Evolutionary conservation across 2,888 invertebrate genomes (phyloP).

Genomic region (Lymantria dispar): DNA sequence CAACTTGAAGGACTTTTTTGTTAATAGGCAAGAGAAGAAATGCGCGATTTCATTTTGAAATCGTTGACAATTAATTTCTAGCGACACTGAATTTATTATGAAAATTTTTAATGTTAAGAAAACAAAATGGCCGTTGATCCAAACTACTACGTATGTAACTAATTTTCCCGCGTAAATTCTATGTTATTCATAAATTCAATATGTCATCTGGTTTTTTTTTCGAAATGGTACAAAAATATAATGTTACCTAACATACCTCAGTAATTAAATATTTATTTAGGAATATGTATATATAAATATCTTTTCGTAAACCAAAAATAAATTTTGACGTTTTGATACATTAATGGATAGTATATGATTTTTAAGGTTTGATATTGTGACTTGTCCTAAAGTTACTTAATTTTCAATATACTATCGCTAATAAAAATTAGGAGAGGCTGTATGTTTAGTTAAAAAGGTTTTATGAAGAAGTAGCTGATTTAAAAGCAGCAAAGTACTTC

Average conservation of each 20-base stretch:
- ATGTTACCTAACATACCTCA: conserved; percentile 8
- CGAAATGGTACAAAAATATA: conserved; percentile 23
- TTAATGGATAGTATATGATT: conserved; percentile 46
- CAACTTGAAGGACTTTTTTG: conserved; percentile 16
- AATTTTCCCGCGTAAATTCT: neutral
- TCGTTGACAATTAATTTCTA: neutral
- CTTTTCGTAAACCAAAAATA: conserved; percentile 27
- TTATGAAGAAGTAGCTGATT: conserved; percentile 27
- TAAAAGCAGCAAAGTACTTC: conserved; percentile 13
- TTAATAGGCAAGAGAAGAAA: conserved; percentile 9
- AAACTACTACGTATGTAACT: neutral
- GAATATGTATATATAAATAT: conserved; percentile 37
- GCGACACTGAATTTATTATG: neutral
- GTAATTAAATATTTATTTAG: conserved; percentile 20
- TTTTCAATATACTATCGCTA: conserved; percentile 57
- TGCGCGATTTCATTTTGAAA: conserved; percentile 14
- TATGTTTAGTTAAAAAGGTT: conserved; percentile 34
- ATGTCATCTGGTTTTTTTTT: neutral
- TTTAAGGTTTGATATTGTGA: conserved; percentile 67
- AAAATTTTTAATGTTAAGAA: neutral
- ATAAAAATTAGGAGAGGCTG: conserved; percentile 50
- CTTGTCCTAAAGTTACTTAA: conserved; percentile 56
- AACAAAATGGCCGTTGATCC: neutral
- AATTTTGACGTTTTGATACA: conserved; percentile 54
- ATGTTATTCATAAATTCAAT: neutral